A percentile compares a stretch with the other conserved stretches of the same genome.
Evolutionary conservation across 2,888 invertebrate genomes (phyloP).

Genomic region (Synergus laeviventris): DNA sequence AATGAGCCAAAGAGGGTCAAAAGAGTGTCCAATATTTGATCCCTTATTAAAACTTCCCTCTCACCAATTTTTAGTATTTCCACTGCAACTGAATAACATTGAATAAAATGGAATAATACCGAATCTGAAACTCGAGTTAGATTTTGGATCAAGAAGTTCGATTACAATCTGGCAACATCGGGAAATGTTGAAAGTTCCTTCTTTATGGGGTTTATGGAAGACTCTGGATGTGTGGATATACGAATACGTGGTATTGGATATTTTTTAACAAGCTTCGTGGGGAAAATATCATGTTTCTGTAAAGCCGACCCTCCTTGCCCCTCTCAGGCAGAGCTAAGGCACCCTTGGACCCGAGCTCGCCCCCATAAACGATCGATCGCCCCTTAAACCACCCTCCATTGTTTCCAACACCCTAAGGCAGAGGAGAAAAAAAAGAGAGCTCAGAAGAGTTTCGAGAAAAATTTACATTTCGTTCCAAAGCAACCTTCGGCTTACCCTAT

Average conservation of each 20-base stretch:
- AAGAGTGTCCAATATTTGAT: slow-evolving; percentile 15
- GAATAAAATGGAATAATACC: slow-evolving; percentile 3
- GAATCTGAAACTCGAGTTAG: neutral
- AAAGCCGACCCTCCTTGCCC: slow-evolving; percentile 56
- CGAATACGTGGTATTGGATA: slow-evolving; percentile 58
- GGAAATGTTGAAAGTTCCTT: neutral
- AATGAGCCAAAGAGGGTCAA: neutral
- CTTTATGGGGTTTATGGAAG: neutral
- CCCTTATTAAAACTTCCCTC: slow-evolving; percentile 33
- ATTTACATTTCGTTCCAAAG: slow-evolving; percentile 63
- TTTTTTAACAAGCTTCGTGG: slow-evolving; percentile 68
- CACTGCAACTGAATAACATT: neutral
- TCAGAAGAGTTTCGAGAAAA: slow-evolving; percentile 56
- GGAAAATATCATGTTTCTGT: slow-evolving; percentile 70
- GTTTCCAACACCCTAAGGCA: slow-evolving; percentile 63
- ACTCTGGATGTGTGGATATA: neutral
- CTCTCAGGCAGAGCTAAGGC: slow-evolving; percentile 46
- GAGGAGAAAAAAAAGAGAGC: slow-evolving; percentile 49
- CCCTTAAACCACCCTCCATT: slow-evolving; percentile 65
- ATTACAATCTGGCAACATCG: slow-evolving; percentile 1
- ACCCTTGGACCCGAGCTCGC: slow-evolving; percentile 60
- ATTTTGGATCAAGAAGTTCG: slow-evolving; percentile 18
- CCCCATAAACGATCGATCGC: slow-evolving; percentile 67
- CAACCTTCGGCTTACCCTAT: slow-evolving; percentile 49
- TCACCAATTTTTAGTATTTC: neutral